phyloP scores from a whole-genome alignment of 2,113 vertebrate species.

The Thalassarche chlororhynchos region DNA sequence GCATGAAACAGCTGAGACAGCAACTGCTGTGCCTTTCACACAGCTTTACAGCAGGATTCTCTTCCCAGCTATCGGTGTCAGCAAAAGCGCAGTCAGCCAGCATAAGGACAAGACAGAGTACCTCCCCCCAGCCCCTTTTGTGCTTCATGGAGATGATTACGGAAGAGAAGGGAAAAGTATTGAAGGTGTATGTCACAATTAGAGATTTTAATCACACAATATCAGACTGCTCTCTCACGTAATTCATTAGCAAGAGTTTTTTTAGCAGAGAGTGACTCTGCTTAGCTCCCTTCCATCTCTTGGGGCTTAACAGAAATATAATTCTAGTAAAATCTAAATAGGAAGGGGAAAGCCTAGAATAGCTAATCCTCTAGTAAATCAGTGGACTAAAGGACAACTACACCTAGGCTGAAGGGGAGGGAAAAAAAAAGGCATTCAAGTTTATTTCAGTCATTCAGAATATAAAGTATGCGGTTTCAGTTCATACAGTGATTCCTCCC shows the following conservation, averaged over 20 bases:
- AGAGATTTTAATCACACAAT: neutral
- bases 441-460: neutral
- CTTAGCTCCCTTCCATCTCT: neutral
- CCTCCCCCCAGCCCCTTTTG: neutral
- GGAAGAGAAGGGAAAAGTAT: neutral
- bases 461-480: neutral
- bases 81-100: neutral
- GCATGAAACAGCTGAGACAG: neutral
- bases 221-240: neutral
- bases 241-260: neutral
- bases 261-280: neutral
- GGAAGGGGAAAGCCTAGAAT: neutral
- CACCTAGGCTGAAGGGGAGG: neutral
- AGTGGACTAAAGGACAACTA: neutral
- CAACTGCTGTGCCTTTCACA: neutral
- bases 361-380: neutral
- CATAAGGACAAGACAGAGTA: neutral
- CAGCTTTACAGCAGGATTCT: neutral
- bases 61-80: neutral
- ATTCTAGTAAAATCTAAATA: neutral
- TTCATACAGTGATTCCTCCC: accelerated
- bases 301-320: neutral
- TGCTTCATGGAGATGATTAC: accelerated
- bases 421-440: neutral
- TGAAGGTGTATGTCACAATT: neutral